Evolutionary conservation across 2,113 vertebrate species (phyloP).

Genomic region (Okapia johnstoni): DNA sequence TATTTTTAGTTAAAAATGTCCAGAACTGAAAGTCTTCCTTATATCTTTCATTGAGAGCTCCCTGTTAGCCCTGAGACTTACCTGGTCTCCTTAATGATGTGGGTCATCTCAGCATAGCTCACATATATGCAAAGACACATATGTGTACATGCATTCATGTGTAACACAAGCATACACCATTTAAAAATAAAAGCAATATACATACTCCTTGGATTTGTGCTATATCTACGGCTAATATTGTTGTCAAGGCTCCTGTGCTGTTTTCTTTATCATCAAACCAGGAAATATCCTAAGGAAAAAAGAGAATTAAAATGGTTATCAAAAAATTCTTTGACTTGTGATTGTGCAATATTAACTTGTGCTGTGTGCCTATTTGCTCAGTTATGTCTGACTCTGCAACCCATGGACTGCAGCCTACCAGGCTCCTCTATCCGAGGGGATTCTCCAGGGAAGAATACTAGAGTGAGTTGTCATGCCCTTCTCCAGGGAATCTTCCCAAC

Average conservation of each 20-base stretch:
- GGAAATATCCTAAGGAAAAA: constrained; percentile 50
- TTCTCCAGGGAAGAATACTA: not conserved
- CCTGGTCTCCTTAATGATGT: not conserved
- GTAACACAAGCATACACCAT: not conserved
- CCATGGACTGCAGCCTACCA: not conserved
- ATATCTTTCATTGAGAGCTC: not conserved
- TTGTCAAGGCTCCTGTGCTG: constrained; percentile 55
- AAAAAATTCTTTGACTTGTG: not conserved
- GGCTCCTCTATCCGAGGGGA: not conserved
- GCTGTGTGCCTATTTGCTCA: not conserved
- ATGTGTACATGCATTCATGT: not conserved
- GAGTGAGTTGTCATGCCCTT: not conserved
- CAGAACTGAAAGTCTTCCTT: not conserved
- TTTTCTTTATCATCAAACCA: constrained; percentile 70
- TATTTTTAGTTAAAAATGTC: not conserved
- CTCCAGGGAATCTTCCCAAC: not conserved
- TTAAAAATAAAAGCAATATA: constrained; percentile 42
- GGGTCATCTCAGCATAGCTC: not conserved
- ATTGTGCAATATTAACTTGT: not conserved
- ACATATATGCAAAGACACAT: not conserved
- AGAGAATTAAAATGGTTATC: not conserved
- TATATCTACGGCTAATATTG: constrained; percentile 62
- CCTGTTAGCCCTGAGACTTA: not conserved
- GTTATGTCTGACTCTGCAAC: not conserved
- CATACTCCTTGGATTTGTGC: constrained; percentile 62